phyloP scores from a whole-genome alignment of 2,797 vertebrate genomes.

The Micromesistius poutassou region DNA sequence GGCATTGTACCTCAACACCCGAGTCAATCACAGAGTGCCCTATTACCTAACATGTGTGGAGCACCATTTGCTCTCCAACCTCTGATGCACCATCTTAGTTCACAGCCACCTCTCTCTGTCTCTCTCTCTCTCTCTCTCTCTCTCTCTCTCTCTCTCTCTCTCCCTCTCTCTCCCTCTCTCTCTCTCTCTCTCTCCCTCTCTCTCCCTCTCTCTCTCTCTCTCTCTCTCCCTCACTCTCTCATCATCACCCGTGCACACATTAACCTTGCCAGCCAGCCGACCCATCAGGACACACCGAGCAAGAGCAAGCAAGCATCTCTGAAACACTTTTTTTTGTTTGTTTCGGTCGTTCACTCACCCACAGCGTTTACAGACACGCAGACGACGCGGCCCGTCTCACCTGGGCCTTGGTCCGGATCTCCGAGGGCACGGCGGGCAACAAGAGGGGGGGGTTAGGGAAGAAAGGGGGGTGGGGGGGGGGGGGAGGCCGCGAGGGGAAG shows the following conservation, averaged over 20 bases:
- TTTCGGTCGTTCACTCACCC: conserved; percentile 58
- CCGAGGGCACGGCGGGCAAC: not conserved
- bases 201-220: not conserved
- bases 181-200: not conserved
- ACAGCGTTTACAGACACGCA: conserved; percentile 37
- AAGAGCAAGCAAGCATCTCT: too few relatives aligned
- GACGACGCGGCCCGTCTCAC: conserved; percentile 50
- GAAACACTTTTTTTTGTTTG: conserved; percentile 15
- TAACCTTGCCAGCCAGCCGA: conserved; percentile 23
- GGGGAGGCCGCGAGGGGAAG: conserved; percentile 12
- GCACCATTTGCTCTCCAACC: not conserved
- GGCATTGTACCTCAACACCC: not conserved
- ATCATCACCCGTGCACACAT: not conserved
- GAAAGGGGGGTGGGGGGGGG: too few relatives aligned
- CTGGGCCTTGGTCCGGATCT: conserved; percentile 16
- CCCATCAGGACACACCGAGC: not conserved
- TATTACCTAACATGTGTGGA: not conserved
- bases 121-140: not conserved
- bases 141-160: not conserved
- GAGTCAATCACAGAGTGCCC: not conserved
- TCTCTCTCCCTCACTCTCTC: not conserved
- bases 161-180: not conserved
- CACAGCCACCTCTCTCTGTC: not conserved
- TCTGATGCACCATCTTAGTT: not conserved
- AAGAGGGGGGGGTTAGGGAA: conserved; percentile 38